Evolutionary conservation across 2,113 vertebrate genomes (phyloP), one percentile per base, ranked within the genome.

Genomic region (Ptilorrhoa leucosticta): DNA sequence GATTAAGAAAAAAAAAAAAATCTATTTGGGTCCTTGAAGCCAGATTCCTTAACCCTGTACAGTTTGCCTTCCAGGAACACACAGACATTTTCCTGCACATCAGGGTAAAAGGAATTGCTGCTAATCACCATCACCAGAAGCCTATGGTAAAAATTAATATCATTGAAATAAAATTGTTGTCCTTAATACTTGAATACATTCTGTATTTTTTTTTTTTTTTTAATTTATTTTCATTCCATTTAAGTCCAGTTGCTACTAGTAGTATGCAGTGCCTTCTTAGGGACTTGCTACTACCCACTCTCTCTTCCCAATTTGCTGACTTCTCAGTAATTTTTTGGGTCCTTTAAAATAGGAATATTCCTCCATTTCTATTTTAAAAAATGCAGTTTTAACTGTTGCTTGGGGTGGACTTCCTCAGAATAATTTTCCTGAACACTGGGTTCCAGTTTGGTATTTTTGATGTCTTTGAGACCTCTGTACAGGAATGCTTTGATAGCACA

Each of bases 401-500:
- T 80, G 42, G 90, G 30, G 31, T 73, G 5, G 72, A 26, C 10
- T 83, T 73, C 9, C 20, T 88, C 24, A 44, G 33, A 83, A 85
- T n/a, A 66, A 50, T 88, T 80, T 91, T 92, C 42, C 39, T 71
- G 82, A 84, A 88, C 75, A 80, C 17, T 82, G 50, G 88, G 58
- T 88, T 94, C 90, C 58, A 63, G 33, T 86, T 85, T 73, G 27
- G 39, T 70, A 51, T 80, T 95, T 94, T 83, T 93, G 14, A 77
- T 81, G n/a, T 63, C 13, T 73, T 88, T 65, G 85, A 88, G 61
- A 86, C 15, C 31, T 64, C 71, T 88, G 27, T 23, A 39, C 42
- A 96, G 22, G 71, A 97, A 88, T 93, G 82, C 75, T 96, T 88
- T 95, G 70, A 90, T 90, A 96, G 51, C 82, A 90, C 95, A 96